Conservation (phyloP, 2,797 vertebrate genomes). For the Syngnathus acus region DNA sequence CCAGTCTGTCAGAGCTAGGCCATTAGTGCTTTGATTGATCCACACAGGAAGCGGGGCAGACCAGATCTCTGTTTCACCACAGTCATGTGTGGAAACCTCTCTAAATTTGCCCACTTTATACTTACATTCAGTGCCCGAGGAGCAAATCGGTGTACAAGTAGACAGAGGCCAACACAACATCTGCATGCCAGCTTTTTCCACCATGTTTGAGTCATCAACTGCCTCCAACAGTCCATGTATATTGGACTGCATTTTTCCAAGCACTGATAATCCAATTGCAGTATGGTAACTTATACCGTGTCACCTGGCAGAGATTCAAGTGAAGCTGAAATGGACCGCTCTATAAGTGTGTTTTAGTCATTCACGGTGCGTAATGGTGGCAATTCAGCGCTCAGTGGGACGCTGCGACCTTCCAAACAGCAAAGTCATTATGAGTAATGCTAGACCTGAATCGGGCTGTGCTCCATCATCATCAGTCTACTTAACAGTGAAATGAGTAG, state of each 20-base stretch:
- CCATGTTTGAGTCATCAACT: constrained; percentile 2
- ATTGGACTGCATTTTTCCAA: background rate
- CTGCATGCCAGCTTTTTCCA: constrained; percentile 1
- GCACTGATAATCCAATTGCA: constrained; percentile 14
- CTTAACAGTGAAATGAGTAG: constrained; percentile 51
- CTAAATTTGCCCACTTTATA: background rate
- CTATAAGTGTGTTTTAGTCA: constrained; percentile 40
- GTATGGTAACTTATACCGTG: constrained; percentile 15
- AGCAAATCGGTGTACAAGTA: background rate
- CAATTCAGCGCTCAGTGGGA: constrained; percentile 41
- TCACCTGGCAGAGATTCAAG: constrained; percentile 22
- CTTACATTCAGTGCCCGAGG: background rate
- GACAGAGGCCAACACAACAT: constrained; percentile 1
- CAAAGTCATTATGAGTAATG: constrained; percentile 43
- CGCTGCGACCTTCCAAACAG: constrained; percentile 34
- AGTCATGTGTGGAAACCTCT: constrained; percentile 3
- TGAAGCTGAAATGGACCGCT: constrained; percentile 16
- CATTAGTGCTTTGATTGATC: constrained; percentile 73
- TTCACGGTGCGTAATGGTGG: constrained; percentile 49
- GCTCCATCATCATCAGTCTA: constrained; percentile 46
- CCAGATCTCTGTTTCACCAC: background rate
- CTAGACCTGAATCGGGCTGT: constrained; percentile 17
- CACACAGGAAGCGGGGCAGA: constrained; percentile 59
- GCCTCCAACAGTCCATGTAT: constrained; percentile 11
- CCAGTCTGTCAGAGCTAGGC: constrained; percentile 55